Evolutionary conservation across 1,140 invertebrate species (phyloP).

Genomic region (Hyposmocoma kahamanoa): DNA sequence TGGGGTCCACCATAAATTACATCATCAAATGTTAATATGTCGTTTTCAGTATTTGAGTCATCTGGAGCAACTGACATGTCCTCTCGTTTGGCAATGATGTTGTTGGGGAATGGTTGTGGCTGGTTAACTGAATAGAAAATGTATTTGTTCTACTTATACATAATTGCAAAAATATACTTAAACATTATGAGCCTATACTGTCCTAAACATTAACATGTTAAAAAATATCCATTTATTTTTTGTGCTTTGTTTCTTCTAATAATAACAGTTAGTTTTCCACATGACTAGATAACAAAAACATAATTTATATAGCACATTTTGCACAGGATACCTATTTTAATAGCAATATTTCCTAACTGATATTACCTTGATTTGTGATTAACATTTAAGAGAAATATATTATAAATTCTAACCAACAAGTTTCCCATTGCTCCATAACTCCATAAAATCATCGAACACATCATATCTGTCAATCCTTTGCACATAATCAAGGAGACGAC

Average conservation of each 20-base stretch:
- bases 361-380: neutral
- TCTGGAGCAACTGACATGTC: no score
- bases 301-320: no score
- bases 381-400: neutral
- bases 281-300: no score
- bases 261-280: no score
- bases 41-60: slow-evolving; percentile 19
- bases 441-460: slow-evolving; percentile 75
- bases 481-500: slow-evolving; percentile 70
- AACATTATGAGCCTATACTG: neutral
- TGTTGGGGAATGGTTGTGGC: no score
- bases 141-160: no score
- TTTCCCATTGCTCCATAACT: slow-evolving; percentile 63
- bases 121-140: neutral
- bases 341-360: no score
- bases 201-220: neutral
- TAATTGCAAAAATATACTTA: neutral
- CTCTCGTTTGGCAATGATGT: no score
- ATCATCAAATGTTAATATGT: slow-evolving; percentile 46
- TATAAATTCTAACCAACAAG: slow-evolving; percentile 27
- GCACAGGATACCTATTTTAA: no score
- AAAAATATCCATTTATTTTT: no score
- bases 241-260: no score
- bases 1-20: slow-evolving; percentile 30
- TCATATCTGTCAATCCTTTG: slow-evolving; percentile 79